Evolutionary conservation across 2,797 vertebrate genomes (phyloP).

Genomic region (Malacoctenus gilli): DNA sequence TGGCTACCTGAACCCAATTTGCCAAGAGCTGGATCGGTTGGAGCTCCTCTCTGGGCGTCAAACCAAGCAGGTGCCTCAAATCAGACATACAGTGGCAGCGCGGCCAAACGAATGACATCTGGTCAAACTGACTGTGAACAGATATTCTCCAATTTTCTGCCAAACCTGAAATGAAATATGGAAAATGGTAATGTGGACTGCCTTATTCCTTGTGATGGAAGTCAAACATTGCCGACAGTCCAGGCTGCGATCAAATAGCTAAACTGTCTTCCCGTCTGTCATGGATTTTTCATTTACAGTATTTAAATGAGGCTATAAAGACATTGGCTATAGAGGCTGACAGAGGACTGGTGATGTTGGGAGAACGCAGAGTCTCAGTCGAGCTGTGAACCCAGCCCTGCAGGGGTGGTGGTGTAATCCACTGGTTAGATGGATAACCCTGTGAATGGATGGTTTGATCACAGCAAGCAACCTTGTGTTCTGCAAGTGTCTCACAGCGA

Average conservation of each 20-base stretch:
- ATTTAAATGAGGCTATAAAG: conserved; percentile 4
- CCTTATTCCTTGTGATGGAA: background rate
- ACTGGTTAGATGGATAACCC: conserved; percentile 50
- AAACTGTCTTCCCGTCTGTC: background rate
- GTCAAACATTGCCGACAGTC: conserved; percentile 1
- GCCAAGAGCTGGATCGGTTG: conserved; percentile 38
- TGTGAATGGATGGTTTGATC: conserved; percentile 60
- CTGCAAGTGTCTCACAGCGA: conserved; percentile 52
- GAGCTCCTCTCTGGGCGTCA: conserved; percentile 34
- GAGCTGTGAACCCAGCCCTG: conserved; percentile 16
- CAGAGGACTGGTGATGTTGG: conserved; percentile 2
- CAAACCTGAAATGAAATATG: background rate
- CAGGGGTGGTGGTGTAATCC: conserved; percentile 44
- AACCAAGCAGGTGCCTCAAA: conserved; percentile 44
- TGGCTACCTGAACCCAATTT: conserved; percentile 38
- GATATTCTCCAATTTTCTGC: conserved; percentile 25
- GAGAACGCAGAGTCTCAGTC: conserved; percentile 1
- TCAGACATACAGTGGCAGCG: conserved; percentile 37
- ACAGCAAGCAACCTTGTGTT: conserved; percentile 56
- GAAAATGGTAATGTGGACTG: background rate
- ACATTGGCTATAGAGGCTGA: conserved; percentile 3
- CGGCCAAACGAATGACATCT: conserved; percentile 40
- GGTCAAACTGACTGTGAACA: conserved; percentile 29
- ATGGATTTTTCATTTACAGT: background rate
- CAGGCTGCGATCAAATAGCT: background rate